Conservation (phyloP, 1,140 invertebrate genomes). For the Drosophila persimilis region DNA sequence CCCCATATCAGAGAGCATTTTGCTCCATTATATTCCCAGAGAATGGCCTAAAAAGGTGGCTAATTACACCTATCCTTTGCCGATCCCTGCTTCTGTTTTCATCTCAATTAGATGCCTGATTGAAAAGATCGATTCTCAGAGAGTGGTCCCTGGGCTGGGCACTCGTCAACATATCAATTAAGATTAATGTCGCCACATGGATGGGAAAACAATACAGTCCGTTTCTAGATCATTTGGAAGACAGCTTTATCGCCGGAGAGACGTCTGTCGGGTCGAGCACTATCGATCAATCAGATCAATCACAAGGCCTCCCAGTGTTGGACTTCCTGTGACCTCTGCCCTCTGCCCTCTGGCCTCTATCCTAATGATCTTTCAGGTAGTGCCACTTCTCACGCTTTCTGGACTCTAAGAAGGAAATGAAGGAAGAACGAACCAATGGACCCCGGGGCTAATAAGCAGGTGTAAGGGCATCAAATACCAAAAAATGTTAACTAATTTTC, state of each 20-base stretch:
- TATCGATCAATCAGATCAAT: constrained; percentile 29
- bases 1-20: too few relatives aligned
- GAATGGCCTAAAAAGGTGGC: too few relatives aligned
- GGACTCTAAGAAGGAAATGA: background rate
- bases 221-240: constrained; percentile 43
- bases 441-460: constrained; percentile 36
- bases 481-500: constrained; percentile 81
- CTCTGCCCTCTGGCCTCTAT: background rate
- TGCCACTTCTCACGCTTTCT: constrained; percentile 34
- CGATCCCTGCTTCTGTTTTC: too few relatives aligned
- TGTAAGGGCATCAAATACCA: constrained; percentile 52
- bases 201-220: background rate
- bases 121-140: too few relatives aligned
- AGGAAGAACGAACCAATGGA: constrained; percentile 39
- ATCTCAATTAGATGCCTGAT: too few relatives aligned
- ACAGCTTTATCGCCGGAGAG: constrained; percentile 26
- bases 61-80: too few relatives aligned
- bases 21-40: too few relatives aligned
- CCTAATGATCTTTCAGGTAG: constrained; percentile 27
- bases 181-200: constrained; percentile 57
- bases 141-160: constrained; percentile 3
- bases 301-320: background rate
- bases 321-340: constrained; percentile 24
- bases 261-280: constrained; percentile 2
- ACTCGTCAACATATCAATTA: constrained; percentile 55